Evolutionary conservation across 2,888 invertebrate species (phyloP), one percentile per base, ranked within the genome.

Genomic region (Shargacucullia verbasci): DNA sequence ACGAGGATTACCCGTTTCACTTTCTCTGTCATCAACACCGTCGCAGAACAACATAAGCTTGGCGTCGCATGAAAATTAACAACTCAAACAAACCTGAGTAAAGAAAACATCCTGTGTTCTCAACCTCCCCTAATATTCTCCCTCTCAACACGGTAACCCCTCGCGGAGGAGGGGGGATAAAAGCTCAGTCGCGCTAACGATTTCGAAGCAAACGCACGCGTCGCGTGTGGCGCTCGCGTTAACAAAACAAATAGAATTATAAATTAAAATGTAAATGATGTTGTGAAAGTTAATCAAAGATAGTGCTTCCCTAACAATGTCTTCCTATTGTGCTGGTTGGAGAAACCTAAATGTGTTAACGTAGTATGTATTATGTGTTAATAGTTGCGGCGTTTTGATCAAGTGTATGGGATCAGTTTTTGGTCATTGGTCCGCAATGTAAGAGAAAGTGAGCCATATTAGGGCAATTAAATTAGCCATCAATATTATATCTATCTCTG

Each of bases 181-280:
- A 79, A 78, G 78, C 78, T 84, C 82, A 89, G 89, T 89, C 50
- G 67, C 65, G 71, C 55, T 64, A 60, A 65, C 72, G 70, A 72
- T 62, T 59, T 62, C 53, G 53, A 47, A 58, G 38, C 46, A 73
- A 52, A 48, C 76, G 76, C 76, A 78, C 80, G 86, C 57, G 15
- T 59, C 46, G 34, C 25, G 52, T 11, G 20, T 29, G 33, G 7
- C n/a, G 2, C 10, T 44, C 47, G 40, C 48, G 46, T n/a, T 15
- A 27, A 41, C 49, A 14, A 44, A 58, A 53, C 31, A 41, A 62
- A 48, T 45, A 39, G 13, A 35, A 35, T 35, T 25, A 20, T 37
- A 40, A 47, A 46, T 52, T 34, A 44, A 54, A 38, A 58, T 60
- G 29, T 49, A 40, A 41, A 61, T 57, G 44, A 64, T 58, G 40